These are phyloP conservation scores for Dipodomys ordii DNA, from an alignment of 2,113 vertebrate species.

Conservation along the genomic window DNA sequence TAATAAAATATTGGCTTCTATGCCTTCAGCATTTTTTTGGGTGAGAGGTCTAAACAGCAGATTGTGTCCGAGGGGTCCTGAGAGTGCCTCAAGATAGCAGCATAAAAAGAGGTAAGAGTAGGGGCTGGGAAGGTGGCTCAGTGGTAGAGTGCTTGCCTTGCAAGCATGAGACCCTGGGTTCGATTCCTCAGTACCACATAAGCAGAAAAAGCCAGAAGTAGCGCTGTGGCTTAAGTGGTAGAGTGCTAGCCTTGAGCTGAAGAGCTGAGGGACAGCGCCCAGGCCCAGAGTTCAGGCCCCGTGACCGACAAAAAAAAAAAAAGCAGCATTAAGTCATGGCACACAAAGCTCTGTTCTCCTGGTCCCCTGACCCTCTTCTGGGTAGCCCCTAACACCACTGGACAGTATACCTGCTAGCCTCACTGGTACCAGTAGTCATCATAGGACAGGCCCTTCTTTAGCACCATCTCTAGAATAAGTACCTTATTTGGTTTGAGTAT, in stretches of 20 bases:
- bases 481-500: slow-evolving; percentile 18
- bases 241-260: too few species aligned
- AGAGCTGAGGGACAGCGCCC: too few species aligned
- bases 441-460: slow-evolving; percentile 13
- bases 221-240: too few species aligned
- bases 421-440: background rate
- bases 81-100: background rate
- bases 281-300: too few species aligned
- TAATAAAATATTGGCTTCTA: slow-evolving; percentile 72
- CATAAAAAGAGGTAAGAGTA: too few species aligned
- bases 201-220: too few species aligned
- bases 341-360: slow-evolving; percentile 33
- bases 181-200: too few species aligned
- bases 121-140: too few species aligned
- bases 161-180: too few species aligned
- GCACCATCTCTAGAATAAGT: slow-evolving; percentile 29
- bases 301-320: too few species aligned
- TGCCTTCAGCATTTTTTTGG: slow-evolving; percentile 50
- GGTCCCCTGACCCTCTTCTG: background rate
- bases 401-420: background rate
- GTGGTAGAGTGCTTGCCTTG: too few species aligned
- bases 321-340: background rate
- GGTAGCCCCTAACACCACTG: background rate
- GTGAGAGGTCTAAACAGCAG: slow-evolving; percentile 26
- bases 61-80: background rate